Evolutionary conservation across 1,140 invertebrate species (phyloP), one percentile per base, ranked within the genome.

Genomic region (Bathynomus jamesi): DNA sequence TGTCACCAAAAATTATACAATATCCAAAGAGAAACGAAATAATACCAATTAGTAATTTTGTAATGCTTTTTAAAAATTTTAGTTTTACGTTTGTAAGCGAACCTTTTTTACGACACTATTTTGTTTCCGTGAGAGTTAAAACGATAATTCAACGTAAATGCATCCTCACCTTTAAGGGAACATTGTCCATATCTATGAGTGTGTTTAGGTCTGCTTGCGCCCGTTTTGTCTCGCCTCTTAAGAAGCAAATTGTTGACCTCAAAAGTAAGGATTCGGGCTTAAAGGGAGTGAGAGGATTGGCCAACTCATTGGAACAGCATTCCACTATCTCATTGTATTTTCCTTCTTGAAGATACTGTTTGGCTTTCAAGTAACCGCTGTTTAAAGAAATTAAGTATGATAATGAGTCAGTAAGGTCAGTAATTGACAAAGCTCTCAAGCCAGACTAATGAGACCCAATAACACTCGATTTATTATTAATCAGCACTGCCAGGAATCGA

Each of bases 181-280:
- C 83, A 77, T 85, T 81, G 76, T 84, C 83, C 76, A 85, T 86
- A 71, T 87, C 85, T 78, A 88, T 87, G 73, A 89, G 85, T 24
- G 78, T 81, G 70, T 83, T 83, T 27, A 96, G 87, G 81, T 96
- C 94, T 61, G 83, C 79, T 17, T 90, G 81, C 1, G 92, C 89
- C 74, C 88, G 85, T 40, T 87, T 84, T 78, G 89, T 87, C 76
- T 89, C 84, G 4, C 91, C 91, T 62, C 87, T 85, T 0, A 96
- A 81, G 53, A 94, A 83, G 79, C 90, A 87, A 81, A 96, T 92
- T 10, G 94, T 94, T 27, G 88, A 92, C 67, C 93, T 84, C 66
- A 96, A 81, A 11, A 95, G 84, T 69, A 89, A 80, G 3, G 92
- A 87, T 73, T 83, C 83, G 31, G 80, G 60, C 27, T 70, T 74